Evolutionary conservation across 2,113 vertebrate species (phyloP).

Genomic region (Mormyrus iriodes): DNA sequence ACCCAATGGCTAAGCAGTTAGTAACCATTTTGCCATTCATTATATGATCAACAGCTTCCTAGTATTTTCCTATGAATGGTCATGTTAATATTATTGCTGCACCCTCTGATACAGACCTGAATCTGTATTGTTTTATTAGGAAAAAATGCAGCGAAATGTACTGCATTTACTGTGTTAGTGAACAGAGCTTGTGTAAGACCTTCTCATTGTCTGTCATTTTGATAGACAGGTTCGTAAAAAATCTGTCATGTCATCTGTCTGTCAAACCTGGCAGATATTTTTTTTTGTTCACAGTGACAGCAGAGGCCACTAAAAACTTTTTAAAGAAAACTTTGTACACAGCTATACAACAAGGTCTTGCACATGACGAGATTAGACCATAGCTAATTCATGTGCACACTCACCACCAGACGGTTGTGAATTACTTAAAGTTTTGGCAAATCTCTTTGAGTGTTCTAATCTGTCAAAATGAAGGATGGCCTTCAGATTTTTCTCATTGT

Average conservation of each 20-base stretch:
- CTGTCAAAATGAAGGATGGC: too few relatives aligned
- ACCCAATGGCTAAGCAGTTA: background rate
- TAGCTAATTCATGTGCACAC: too few relatives aligned
- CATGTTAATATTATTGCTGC: background rate
- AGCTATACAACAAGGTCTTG: background rate
- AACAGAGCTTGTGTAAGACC: background rate
- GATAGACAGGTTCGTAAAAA: background rate
- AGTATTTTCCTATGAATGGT: background rate
- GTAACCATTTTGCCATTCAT: background rate
- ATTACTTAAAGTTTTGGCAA: too few relatives aligned
- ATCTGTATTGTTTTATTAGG: background rate
- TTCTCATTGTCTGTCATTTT: background rate
- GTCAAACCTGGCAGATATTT: background rate
- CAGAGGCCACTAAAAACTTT: too few relatives aligned
- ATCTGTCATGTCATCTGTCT: background rate
- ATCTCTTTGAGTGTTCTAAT: too few relatives aligned
- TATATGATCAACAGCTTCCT: background rate
- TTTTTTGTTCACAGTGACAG: background rate
- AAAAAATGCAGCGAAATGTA: background rate
- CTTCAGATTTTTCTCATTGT: too few relatives aligned
- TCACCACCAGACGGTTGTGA: too few relatives aligned
- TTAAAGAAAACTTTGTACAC: too few relatives aligned
- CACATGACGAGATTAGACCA: background rate
- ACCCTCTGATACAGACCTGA: background rate
- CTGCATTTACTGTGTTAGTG: background rate